These are phyloP conservation scores for Lamellibrachia columna DNA, from an alignment of 2,888 invertebrate species.

Conservation along the genomic window DNA sequence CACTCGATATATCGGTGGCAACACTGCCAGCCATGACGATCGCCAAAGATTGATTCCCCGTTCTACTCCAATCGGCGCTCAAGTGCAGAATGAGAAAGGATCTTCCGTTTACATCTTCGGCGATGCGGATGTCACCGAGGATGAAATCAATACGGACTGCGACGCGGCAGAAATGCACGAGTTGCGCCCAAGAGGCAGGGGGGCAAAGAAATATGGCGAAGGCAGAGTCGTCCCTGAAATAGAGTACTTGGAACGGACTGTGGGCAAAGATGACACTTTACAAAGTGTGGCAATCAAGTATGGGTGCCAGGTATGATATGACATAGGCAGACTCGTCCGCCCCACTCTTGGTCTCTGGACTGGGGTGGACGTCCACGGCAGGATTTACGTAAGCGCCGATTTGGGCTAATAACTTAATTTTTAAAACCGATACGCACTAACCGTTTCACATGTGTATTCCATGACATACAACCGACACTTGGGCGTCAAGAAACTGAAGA, in stretches of 20 bases:
- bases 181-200: constrained; percentile 26
- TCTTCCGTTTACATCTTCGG: constrained; percentile 58
- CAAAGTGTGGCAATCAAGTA: constrained; percentile 56
- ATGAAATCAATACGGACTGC: constrained; percentile 34
- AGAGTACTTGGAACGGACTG: constrained; percentile 41
- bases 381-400: too few relatives aligned
- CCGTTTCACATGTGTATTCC: too few relatives aligned
- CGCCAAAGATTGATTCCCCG: neutral
- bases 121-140: constrained; percentile 48
- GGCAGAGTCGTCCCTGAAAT: constrained; percentile 36
- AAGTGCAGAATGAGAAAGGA: constrained; percentile 55
- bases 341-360: neutral
- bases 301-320: constrained; percentile 52
- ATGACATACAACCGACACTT: too few relatives aligned
- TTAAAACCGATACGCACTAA: too few relatives aligned
- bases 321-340: neutral
- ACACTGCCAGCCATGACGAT: constrained; percentile 27
- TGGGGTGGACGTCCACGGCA: too few relatives aligned
- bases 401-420: too few relatives aligned
- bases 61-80: constrained; percentile 27
- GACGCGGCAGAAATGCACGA: constrained; percentile 26
- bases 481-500: too few relatives aligned
- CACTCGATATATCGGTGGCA: constrained; percentile 29
- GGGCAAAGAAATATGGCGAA: neutral
- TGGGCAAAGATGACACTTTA: constrained; percentile 52